Evolutionary conservation across 2,888 invertebrate genomes (phyloP).

Genomic region (Allophyes oxyacanthae): DNA sequence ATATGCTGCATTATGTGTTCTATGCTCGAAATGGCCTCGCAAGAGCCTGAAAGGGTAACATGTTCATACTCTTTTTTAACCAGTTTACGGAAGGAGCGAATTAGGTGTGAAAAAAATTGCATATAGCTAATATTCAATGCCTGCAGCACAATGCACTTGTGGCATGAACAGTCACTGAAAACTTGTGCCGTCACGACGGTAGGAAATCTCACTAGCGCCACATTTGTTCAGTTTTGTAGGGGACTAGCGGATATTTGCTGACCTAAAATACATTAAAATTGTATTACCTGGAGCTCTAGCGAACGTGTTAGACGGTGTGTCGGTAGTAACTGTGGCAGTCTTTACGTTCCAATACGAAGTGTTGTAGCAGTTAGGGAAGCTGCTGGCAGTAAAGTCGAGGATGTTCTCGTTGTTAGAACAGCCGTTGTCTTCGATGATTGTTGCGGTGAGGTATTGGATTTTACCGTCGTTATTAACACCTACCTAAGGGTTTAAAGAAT

Average conservation of each 20-base stretch:
- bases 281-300: conserved; percentile 91
- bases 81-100: too few relatives aligned
- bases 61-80: not conserved
- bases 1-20: conserved; percentile 93
- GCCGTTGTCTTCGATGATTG: conserved; percentile 85
- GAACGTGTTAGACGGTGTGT: conserved; percentile 91
- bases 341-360: conserved; percentile 63
- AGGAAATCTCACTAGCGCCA: too few relatives aligned
- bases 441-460: conserved; percentile 90
- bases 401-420: conserved; percentile 85
- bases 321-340: conserved; percentile 86
- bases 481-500: conserved; percentile 71
- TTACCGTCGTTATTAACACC: conserved; percentile 91
- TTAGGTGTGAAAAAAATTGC: not conserved
- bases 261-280: not conserved
- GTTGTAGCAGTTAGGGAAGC: conserved; percentile 90
- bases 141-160: too few relatives aligned
- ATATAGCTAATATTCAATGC: too few relatives aligned
- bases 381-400: conserved; percentile 65
- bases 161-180: too few relatives aligned
- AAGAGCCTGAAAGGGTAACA: conserved; percentile 75
- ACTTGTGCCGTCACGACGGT: too few relatives aligned
- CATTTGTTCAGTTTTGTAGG: too few relatives aligned
- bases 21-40: conserved; percentile 89
- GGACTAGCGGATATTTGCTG: too few relatives aligned